These are phyloP conservation scores for Xenops minutus DNA, from an alignment of 2,797 vertebrate species.

Conservation along the genomic window DNA sequence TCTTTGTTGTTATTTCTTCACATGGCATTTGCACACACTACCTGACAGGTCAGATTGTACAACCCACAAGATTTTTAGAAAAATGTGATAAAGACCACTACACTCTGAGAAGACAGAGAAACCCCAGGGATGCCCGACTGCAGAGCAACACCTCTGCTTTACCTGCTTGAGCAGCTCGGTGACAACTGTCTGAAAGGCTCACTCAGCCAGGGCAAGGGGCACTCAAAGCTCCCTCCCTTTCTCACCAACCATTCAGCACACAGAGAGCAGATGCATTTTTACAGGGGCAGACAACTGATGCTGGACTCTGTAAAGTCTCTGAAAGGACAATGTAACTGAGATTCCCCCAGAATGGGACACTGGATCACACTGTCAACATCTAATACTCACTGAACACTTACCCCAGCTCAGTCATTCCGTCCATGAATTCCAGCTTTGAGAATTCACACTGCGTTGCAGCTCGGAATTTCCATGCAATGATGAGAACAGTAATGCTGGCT, in stretches of 20 bases:
- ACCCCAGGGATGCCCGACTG: neutral
- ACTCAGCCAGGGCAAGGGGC: neutral
- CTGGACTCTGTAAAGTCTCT: neutral
- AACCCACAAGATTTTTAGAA: neutral
- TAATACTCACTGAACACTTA: slow-evolving; percentile 66
- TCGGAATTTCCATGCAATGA: slow-evolving; percentile 97
- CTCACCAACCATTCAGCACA: neutral
- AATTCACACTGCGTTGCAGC: slow-evolving; percentile 97
- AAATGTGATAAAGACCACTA: neutral
- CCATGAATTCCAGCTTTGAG: slow-evolving; percentile 95
- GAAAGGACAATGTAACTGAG: neutral
- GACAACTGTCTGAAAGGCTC: neutral
- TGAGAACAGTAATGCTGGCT: slow-evolving; percentile 93
- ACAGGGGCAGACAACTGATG: neutral
- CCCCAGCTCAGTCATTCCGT: slow-evolving; percentile 95
- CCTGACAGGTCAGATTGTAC: neutral
- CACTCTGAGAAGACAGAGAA: neutral
- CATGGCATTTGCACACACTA: neutral
- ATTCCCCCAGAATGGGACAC: neutral
- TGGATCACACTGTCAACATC: neutral
- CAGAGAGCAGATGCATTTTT: neutral
- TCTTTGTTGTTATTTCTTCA: neutral
- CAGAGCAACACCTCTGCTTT: neutral
- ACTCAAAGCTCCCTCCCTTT: neutral
- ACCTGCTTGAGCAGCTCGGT: neutral